Percentiles rank a stretch among this genome's conserved stretches.
These are phyloP conservation scores for Sitta carolinensis DNA, from an alignment of 2,797 vertebrate species.

Conservation along the genomic window DNA sequence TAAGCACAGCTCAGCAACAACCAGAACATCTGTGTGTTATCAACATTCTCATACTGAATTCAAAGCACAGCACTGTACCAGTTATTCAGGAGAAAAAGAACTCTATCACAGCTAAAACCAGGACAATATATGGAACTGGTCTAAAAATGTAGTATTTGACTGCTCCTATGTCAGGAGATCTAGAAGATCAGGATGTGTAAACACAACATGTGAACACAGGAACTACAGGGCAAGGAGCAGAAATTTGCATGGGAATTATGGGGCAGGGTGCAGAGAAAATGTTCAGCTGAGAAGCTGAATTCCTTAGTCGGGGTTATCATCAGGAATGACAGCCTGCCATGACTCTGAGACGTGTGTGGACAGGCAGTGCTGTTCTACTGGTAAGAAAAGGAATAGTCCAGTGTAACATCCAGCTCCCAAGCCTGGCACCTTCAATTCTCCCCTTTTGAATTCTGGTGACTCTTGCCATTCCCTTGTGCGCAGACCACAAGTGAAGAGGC, in stretches of 20 bases:
- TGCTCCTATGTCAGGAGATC: neutral
- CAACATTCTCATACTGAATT: neutral
- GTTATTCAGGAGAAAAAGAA: neutral
- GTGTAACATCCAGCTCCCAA: neutral
- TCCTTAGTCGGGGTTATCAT: neutral
- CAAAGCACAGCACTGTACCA: neutral
- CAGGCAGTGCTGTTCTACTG: neutral
- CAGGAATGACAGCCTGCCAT: neutral
- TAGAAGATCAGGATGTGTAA: neutral
- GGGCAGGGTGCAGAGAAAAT: neutral
- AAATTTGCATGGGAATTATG: neutral
- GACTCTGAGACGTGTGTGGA: neutral
- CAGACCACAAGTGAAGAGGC: neutral
- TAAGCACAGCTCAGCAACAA: neutral
- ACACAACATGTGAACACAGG: neutral
- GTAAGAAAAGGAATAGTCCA: neutral
- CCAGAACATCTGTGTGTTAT: neutral
- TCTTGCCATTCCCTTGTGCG: fast-evolving
- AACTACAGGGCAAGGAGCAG: neutral
- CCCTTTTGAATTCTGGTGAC: neutral
- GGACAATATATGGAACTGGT: neutral
- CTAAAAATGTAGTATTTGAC: neutral
- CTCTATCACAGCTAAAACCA: neutral
- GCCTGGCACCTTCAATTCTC: neutral
- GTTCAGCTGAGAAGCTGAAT: neutral